phyloP scores from a whole-genome alignment of 2,113 vertebrate genomes.

The Gnathonemus longibarbis region DNA sequence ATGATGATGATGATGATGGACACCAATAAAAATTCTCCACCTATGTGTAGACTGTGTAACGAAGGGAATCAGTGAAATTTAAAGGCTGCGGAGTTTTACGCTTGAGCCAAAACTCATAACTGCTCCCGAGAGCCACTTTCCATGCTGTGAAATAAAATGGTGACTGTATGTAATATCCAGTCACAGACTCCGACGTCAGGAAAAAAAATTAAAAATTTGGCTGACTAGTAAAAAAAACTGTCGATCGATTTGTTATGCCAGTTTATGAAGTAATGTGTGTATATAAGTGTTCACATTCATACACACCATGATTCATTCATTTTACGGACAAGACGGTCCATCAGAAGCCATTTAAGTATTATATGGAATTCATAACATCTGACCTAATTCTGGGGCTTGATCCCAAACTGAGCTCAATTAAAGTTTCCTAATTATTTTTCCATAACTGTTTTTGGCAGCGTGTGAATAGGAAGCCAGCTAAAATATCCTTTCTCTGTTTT shows the following conservation, averaged over 20 bases:
- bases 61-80: background rate
- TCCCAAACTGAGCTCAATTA: background rate
- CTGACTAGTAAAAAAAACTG: background rate
- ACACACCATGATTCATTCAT: background rate
- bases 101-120: background rate
- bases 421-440: constrained; percentile 15
- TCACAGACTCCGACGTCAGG: background rate
- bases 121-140: background rate
- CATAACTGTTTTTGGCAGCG: constrained; percentile 3
- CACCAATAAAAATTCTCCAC: background rate
- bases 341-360: background rate
- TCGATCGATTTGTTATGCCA: background rate
- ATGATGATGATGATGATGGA: background rate
- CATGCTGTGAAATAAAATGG: background rate
- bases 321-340: background rate
- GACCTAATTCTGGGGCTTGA: constrained; percentile 4
- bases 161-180: background rate
- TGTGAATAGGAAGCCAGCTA: constrained; percentile 16
- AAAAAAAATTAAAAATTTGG: background rate
- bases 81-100: background rate
- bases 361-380: constrained; percentile 17
- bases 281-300: background rate
- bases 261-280: background rate
- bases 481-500: constrained; percentile 5
- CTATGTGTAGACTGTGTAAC: background rate